Percentiles rank a stretch among this genome's conserved stretches.
Evolutionary conservation across 2,888 invertebrate species (phyloP).

Genomic region (Melieria picta): DNA sequence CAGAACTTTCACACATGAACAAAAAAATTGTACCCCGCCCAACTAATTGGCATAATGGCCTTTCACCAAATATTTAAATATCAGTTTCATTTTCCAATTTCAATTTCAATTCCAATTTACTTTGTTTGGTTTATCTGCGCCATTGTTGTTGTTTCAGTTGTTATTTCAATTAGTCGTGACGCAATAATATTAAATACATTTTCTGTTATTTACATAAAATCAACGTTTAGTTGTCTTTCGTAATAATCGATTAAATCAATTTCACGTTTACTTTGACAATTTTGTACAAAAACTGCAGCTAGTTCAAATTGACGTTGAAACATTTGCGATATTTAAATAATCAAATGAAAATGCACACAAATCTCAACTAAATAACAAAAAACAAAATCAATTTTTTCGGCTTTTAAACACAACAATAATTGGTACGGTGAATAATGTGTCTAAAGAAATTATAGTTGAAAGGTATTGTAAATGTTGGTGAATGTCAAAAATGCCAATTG

Average conservation of each 20-base stretch:
- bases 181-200: constrained; percentile 12
- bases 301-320: constrained; percentile 24
- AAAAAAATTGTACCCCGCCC: not conserved
- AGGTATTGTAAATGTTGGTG: constrained; percentile 51
- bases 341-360: constrained; percentile 27
- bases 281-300: no score
- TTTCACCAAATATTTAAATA: constrained; percentile 51
- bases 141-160: constrained; percentile 31
- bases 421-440: not conserved
- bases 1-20: no score
- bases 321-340: not conserved
- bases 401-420: not conserved
- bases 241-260: not conserved
- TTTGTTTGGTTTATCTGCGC: constrained; percentile 33
- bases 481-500: constrained; percentile 64
- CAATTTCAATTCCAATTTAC: constrained; percentile 29
- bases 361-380: constrained; percentile 23
- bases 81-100: constrained; percentile 35
- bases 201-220: constrained; percentile 12
- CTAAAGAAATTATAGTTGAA: constrained; percentile 18
- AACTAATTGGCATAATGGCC: constrained; percentile 61
- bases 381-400: constrained; percentile 22
- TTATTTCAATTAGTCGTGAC: constrained; percentile 39
- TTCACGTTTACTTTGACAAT: no score
- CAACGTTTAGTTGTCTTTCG: constrained; percentile 28